Conservation (phyloP, 2,888 invertebrate species). For the Amblyjoppa fuscipennis region DNA sequence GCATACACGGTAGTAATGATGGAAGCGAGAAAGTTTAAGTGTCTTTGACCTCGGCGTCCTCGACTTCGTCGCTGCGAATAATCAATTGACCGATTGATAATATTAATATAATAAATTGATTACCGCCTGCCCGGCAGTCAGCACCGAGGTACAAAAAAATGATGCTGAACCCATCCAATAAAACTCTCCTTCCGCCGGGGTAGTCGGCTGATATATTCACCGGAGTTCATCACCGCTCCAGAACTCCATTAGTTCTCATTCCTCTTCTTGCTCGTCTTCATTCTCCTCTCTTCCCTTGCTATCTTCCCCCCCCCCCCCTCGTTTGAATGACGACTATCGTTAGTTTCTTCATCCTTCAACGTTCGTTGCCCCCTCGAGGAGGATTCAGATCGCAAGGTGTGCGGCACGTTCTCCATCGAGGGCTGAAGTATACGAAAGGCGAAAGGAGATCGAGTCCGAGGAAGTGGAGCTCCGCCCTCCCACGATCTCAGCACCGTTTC, state of each 20-base stretch:
- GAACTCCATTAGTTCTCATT: conserved; percentile 59
- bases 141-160: conserved; percentile 35
- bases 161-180: conserved; percentile 30
- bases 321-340: conserved; percentile 47
- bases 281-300: neutral
- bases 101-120: conserved; percentile 53
- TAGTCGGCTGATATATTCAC: conserved; percentile 20
- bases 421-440: conserved; percentile 31
- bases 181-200: conserved; percentile 29
- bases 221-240: conserved; percentile 39
- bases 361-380: conserved; percentile 43
- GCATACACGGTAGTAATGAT: conserved; percentile 61
- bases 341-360: conserved; percentile 40
- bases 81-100: conserved; percentile 62
- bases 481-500: conserved; percentile 67
- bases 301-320: conserved; percentile 5
- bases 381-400: conserved; percentile 59
- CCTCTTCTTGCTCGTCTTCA: conserved; percentile 5
- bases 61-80: conserved; percentile 28
- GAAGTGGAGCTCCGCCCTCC: conserved; percentile 59
- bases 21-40: conserved; percentile 47
- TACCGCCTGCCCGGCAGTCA: conserved; percentile 9
- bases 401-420: conserved; percentile 46
- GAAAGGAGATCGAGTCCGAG: conserved; percentile 39
- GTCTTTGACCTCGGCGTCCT: conserved; percentile 58